A percentile compares a stretch with the other conserved stretches of the same genome.
phyloP scores from a whole-genome alignment of 2,888 invertebrate genomes.

The Bimastos eiseni region DNA sequence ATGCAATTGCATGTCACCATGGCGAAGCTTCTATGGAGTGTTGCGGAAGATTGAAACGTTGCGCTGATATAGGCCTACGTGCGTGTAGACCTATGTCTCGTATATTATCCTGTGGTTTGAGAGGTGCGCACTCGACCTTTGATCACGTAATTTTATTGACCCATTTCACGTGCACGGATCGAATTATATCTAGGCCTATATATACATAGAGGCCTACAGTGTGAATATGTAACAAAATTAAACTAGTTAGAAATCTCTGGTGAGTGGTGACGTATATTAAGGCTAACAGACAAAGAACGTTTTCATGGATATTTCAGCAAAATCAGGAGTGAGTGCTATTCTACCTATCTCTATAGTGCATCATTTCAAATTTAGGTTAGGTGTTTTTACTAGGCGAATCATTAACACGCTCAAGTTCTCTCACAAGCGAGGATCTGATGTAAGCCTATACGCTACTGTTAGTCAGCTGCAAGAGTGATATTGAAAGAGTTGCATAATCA shows the following conservation, averaged over 20 bases:
- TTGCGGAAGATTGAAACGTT: too few relatives aligned
- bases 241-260: neutral
- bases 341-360: neutral
- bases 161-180: neutral
- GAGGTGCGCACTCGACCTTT: neutral
- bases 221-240: too few relatives aligned
- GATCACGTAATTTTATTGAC: neutral
- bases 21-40: too few relatives aligned
- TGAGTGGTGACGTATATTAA: too few relatives aligned
- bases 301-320: neutral
- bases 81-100: too few relatives aligned
- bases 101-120: neutral
- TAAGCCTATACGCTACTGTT: too few relatives aligned
- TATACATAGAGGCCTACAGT: too few relatives aligned
- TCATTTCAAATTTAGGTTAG: neutral
- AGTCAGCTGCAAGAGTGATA: too few relatives aligned
- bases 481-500: too few relatives aligned
- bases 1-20: too few relatives aligned
- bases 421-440: neutral
- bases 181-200: too few relatives aligned
- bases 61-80: too few relatives aligned
- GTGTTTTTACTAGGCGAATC: neutral
- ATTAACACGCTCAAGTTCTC: neutral
- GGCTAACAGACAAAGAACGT: neutral
- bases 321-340: neutral